Evolutionary conservation across 2,797 vertebrate species (phyloP).

Genomic region (Poeciliopsis presidionis): DNA sequence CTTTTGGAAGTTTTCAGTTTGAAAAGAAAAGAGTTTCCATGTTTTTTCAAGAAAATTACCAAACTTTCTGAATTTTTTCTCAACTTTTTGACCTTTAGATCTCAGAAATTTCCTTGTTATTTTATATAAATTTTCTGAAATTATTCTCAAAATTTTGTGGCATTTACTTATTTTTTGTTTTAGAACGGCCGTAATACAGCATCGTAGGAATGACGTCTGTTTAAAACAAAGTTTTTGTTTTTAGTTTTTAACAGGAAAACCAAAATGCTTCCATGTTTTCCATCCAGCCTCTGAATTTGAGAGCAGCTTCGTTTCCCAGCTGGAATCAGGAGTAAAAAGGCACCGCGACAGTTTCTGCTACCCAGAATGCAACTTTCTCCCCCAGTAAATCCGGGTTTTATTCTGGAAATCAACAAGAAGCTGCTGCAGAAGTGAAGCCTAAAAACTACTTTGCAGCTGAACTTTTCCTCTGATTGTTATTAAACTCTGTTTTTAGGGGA

Average conservation of each 20-base stretch:
- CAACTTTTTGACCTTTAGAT: no score
- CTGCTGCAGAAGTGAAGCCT: neutral
- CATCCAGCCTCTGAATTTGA: neutral
- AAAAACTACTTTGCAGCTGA: neutral
- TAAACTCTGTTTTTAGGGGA: neutral
- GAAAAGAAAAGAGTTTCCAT: no score
- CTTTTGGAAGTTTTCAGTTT: no score
- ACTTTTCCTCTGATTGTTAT: neutral
- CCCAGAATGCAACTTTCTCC: slow-evolving; percentile 14
- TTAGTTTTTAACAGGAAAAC: neutral
- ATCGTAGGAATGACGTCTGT: neutral
- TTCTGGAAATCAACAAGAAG: neutral
- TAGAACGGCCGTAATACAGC: no score
- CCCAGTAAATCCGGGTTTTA: neutral
- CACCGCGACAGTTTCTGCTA: slow-evolving; percentile 56
- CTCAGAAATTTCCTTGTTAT: no score
- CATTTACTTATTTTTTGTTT: no score
- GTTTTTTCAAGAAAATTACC: no score
- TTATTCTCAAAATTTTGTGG: no score
- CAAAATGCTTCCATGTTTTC: neutral
- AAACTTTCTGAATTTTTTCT: no score
- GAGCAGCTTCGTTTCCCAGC: neutral
- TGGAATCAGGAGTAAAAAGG: slow-evolving; percentile 51
- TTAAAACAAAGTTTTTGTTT: neutral
- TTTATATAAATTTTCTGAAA: no score